phyloP scores from a whole-genome alignment of 2,113 vertebrate species.

The Syngnathoides biaculeatus region DNA sequence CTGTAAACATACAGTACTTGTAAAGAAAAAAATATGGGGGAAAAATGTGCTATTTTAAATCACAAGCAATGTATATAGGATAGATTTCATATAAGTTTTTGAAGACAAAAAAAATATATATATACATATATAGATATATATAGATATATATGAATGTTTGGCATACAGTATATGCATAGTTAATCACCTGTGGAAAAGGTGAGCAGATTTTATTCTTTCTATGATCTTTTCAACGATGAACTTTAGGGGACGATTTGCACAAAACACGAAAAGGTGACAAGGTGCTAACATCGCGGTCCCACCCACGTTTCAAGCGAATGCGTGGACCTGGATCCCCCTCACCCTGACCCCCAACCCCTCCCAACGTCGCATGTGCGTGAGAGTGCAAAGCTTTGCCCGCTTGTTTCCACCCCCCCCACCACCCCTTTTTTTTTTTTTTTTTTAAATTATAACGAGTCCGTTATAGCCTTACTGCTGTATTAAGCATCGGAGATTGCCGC shows the following conservation, averaged over 20 bases:
- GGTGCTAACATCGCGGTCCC: conserved; percentile 81
- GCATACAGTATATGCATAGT: conserved; percentile 79
- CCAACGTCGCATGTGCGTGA: conserved; percentile 25
- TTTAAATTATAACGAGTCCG: conserved; percentile 51
- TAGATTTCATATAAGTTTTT: conserved; percentile 83
- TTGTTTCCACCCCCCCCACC: conserved; percentile 40
- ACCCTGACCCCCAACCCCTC: conserved; percentile 41
- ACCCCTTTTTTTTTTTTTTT: no score
- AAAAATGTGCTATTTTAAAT: conserved; percentile 72
- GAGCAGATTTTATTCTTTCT: conserved; percentile 81
- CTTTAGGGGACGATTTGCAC: conserved; percentile 80
- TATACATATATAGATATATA: conserved; percentile 62
- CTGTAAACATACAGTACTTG: conserved; percentile 66
- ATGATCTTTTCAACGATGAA: conserved; percentile 75
- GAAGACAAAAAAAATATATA: conserved; percentile 57
- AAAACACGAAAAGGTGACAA: conserved; percentile 77
- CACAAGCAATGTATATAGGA: conserved; percentile 79
- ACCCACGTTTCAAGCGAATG: conserved; percentile 68
- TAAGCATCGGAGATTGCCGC: conserved; percentile 57
- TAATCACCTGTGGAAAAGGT: conserved; percentile 77
- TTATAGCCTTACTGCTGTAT: conserved; percentile 68
- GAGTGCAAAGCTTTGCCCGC: conserved; percentile 26
- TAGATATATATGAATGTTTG: conserved; percentile 83
- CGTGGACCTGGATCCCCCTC: conserved; percentile 61
- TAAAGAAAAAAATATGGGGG: conserved; percentile 63